Evolutionary conservation across 2,888 invertebrate genomes (phyloP), one percentile per base, ranked within the genome.

Genomic region (Hemaris fuciformis): DNA sequence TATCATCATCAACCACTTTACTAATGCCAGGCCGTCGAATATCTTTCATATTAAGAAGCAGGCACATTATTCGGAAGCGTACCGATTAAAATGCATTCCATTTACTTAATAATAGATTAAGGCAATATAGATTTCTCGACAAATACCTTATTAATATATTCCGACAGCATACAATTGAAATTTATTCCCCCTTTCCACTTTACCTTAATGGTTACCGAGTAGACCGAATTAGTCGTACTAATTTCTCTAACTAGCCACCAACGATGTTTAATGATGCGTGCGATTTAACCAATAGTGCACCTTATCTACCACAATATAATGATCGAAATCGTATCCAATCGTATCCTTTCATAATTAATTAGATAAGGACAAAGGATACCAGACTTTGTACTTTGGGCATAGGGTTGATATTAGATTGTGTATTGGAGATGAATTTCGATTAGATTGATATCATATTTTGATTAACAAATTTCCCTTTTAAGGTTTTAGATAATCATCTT

Each of bases 221-320:
- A 59, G 23, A 38, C 23, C 46, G 2, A 57, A 62, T 62, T 62
- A 59, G 60, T 45, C 38, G 23, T 45, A 62, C 62, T 62, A 62
- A 62, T 62, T 60, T 57, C 56, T 59, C 45, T 53, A 53, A 53
- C 41, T 43, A 31, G 42, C 62, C 62, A 60, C 59, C 62, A 62
- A 46, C 62, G 60, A 46, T 38, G 57, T 57, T 57, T 60, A 61
- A 62, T 62, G 45, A 56, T 25, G n/a, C 1, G 1, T 13, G n/a
- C 46, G 46, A 41, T 25, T 22, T 45, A 15, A n/a, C 41, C 18
- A 31, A 53, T 53, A 46, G 4, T n/a, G 18, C 4, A 4, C 31
- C 31, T 53, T 53, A 53, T 31, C 18, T 0, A 0, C 1, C 18
- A 31, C 0, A 1, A 0, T 0, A 3, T 53, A 18, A 31, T 18